Evolutionary conservation across 2,113 vertebrate species (phyloP).

Genomic region (Sinosuthora webbiana): DNA sequence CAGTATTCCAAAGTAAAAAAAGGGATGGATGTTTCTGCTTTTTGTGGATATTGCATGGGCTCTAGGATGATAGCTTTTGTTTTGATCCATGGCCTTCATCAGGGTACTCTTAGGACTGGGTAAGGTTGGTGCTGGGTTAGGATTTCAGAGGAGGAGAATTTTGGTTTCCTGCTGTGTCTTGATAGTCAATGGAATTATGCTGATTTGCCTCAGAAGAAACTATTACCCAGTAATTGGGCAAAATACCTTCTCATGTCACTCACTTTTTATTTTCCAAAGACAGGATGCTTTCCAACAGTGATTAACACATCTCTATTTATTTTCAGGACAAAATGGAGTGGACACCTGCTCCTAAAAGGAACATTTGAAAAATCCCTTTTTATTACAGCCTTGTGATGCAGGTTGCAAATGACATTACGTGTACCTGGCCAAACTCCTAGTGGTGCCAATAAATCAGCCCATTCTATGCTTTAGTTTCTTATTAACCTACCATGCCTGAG

Average conservation of each 20-base stretch:
- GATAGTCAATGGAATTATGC: not conserved
- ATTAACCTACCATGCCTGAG: not conserved
- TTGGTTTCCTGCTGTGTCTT: not conserved
- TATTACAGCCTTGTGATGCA: not conserved
- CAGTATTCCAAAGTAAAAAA: not conserved
- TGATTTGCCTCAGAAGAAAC: not conserved
- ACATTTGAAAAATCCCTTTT: not conserved
- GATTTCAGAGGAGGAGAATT: not conserved
- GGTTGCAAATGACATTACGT: not conserved
- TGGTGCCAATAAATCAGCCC: not conserved
- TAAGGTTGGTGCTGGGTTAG: not conserved
- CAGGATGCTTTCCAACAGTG: conserved; percentile 77
- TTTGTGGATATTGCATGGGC: not conserved
- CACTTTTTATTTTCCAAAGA: conserved; percentile 83
- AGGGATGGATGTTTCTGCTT: not conserved
- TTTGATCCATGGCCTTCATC: not conserved
- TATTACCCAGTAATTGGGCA: not conserved
- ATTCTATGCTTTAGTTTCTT: not conserved
- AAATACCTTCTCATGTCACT: not conserved
- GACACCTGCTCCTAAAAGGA: conserved; percentile 68
- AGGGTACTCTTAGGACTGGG: not conserved
- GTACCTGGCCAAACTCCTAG: not conserved
- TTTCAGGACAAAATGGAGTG: conserved; percentile 80
- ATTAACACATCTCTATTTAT: conserved; percentile 82
- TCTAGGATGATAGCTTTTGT: not conserved